phyloP scores from a whole-genome alignment of 2,797 vertebrate genomes.

The Aplochiton taeniatus region DNA sequence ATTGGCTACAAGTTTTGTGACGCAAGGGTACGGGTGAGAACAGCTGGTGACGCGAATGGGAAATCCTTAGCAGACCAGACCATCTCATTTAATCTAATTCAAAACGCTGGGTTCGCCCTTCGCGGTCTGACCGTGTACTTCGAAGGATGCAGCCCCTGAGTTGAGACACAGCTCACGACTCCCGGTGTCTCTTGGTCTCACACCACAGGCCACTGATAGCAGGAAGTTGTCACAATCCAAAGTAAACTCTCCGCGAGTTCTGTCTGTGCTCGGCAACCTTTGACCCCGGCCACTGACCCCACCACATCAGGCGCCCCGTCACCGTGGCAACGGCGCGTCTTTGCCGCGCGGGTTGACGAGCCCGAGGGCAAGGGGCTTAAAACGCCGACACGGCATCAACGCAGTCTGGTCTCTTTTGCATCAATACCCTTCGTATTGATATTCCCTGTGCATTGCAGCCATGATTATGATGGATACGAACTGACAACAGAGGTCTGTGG shows the following conservation, averaged over 20 bases:
- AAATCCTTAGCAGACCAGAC: no score
- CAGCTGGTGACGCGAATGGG: no score
- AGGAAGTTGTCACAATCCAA: slow-evolving; percentile 15
- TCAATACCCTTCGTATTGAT: slow-evolving; percentile 55
- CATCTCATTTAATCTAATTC: no score
- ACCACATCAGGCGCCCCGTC: slow-evolving; percentile 24
- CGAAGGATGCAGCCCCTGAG: no score
- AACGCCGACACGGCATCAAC: slow-evolving; percentile 12
- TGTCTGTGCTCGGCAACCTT: slow-evolving; percentile 17
- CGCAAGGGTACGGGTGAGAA: no score
- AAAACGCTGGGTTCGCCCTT: no score
- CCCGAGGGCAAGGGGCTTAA: background rate
- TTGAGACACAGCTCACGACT: no score
- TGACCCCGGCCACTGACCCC: slow-evolving; percentile 30
- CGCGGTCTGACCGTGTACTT: no score
- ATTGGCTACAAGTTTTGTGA: no score
- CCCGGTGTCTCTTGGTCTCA: background rate
- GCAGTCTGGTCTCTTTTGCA: slow-evolving; percentile 37
- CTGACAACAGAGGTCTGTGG: slow-evolving; percentile 46
- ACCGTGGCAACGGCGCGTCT: slow-evolving; percentile 9
- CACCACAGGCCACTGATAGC: background rate
- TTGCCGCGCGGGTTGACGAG: no score
- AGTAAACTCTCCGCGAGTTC: slow-evolving; percentile 25
- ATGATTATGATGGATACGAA: slow-evolving; percentile 56
- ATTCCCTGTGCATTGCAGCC: slow-evolving; percentile 38